phyloP scores from a whole-genome alignment of 2,113 vertebrate species.

The Turnix velox region DNA sequence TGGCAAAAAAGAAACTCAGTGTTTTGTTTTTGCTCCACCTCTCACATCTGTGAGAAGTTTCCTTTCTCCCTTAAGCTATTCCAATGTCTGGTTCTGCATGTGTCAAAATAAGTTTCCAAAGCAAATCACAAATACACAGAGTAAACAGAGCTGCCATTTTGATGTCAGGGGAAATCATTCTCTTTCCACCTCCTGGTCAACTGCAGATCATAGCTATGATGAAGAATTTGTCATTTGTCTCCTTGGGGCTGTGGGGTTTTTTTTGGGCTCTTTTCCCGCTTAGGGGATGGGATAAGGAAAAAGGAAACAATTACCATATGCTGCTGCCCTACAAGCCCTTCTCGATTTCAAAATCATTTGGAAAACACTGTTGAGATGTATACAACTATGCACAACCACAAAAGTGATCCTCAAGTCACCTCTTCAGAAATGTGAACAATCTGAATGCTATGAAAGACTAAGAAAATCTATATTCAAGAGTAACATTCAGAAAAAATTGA shows the following conservation, averaged over 20 bases:
- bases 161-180: not conserved
- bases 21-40: constrained; percentile 7
- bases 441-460: not conserved
- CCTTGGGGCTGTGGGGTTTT: no score
- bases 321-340: not conserved
- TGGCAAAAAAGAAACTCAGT: not conserved
- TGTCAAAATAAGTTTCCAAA: constrained; percentile 32
- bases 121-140: not conserved
- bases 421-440: not conserved
- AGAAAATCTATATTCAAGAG: not conserved
- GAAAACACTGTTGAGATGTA: not conserved
- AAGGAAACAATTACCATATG: not conserved
- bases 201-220: not conserved
- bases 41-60: not conserved
- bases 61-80: not conserved
- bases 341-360: not conserved
- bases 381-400: not conserved
- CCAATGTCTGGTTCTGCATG: not conserved
- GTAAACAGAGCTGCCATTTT: not conserved
- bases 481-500: not conserved
- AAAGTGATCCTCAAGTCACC: not conserved
- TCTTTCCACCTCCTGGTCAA: not conserved
- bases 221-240: not conserved
- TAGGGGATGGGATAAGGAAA: not conserved
- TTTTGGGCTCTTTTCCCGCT: not conserved